Base-by-base conservation (phyloP, 2,888 invertebrate species). In the Ametastegia equiseti region DNA sequence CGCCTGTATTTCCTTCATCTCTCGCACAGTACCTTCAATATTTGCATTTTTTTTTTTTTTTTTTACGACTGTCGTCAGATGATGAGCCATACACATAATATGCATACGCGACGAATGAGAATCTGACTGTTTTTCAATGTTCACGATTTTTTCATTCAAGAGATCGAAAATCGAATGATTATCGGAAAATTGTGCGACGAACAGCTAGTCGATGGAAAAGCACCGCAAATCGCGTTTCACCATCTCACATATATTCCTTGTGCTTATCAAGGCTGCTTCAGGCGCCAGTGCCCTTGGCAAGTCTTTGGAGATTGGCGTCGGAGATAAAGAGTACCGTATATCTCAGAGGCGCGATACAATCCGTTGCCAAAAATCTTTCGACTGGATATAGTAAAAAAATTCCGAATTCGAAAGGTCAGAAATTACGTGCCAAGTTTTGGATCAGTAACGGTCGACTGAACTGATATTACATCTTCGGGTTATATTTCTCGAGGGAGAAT, bases 261-360 rank as follows among this genome's bases (percentile, higher is more conserved):
- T n/a, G 36, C 36, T 67, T 67, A 39, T 67, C 67, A 67, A 67
- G 36, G 15, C 39, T 67, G 23, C 67, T 67, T 23, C 67, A 60
- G 60, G 67, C 36, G 36, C 23, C 39, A 19, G 65, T 39, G 65
- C 39, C 67, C 67, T 67, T 67, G 67, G 67, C 67, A 67, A 15
- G 67, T 36, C 67, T 39, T 19, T 19, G 67, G 67, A 36, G 67
- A 39, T 67, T 36, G 67, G 67, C 39, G 39, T 36, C 36, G 19
- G 39, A 67, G 23, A 39, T 67, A 67, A 67, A 19, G n/a, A n/a
- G 39, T 67, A n/a, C 9, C 67, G 23, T n/a, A 36, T 15, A 19
- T 67, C 67, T 19, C 36, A 9, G 2, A 39, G 54, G 23, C 65
- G 65, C 23, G 65, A 65, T 65, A 19, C 19, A 39, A 67, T n/a